Evolutionary conservation across 2,888 invertebrate genomes (phyloP), one percentile per base, ranked within the genome.

Genomic region (Stenodera caucasica): DNA sequence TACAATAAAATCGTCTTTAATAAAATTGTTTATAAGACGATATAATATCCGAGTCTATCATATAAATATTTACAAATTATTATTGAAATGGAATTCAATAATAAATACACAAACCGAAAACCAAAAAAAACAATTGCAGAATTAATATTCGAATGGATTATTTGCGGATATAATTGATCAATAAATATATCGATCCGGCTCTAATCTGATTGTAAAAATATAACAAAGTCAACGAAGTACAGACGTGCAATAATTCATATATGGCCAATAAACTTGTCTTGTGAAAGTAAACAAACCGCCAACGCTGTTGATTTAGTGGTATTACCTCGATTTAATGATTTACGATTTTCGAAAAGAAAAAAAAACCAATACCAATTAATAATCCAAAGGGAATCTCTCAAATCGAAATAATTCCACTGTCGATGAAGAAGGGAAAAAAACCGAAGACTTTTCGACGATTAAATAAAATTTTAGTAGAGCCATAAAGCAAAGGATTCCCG

Each of bases 1-100:
- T 72, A 75, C 72, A 76, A 77, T 77, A 73, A 76, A 76, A 77
- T 76, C 74, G 68, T 67, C 70, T 74, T 69, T 71, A 75, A 76
- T 76, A 75, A 77, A 77, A 72, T 71, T 68, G 72, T 67, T 67
- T 64, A 59, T 61, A 64, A 58, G 62, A 67, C 59, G 63, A 62
- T 63, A 64, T 64, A 61, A 63, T 64, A 64, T 62, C 53, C 54
- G 23, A 21, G 45, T n/a, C 45, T 52, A 57, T 57, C 54, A 53
- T 60, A 56, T 21, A 37, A 45, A 45, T 18, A 21, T 32, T 37
- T 45, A 45, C 45, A 45, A 45, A 45, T 45, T 45, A 21, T 45
- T 21, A 21, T 45, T 45, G 21, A 21, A 45, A 45, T 45, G 9
- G 37, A 18, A 9, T 40, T 40, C 11, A 15, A 18, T 33, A 33